Evolutionary conservation across 2,113 vertebrate species (phyloP).

Genomic region (Scomber japonicus): DNA sequence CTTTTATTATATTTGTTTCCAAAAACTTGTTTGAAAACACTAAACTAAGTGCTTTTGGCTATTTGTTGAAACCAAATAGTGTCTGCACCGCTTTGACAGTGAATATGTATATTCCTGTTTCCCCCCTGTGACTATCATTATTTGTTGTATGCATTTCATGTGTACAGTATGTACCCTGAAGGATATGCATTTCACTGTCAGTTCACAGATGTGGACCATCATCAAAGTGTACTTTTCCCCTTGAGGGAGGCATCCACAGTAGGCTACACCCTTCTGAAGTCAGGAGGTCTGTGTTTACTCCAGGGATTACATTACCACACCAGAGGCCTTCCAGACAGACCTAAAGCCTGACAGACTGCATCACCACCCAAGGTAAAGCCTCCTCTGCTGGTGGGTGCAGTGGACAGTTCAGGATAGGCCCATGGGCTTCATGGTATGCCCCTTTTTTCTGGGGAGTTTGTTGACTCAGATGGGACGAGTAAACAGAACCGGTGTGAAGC

Average conservation of each 20-base stretch:
- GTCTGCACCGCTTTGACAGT: neutral
- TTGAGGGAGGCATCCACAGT: constrained; percentile 26
- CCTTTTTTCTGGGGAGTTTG: constrained; percentile 75
- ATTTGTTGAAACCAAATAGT: constrained; percentile 11
- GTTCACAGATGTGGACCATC: constrained; percentile 38
- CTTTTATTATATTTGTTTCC: constrained; percentile 14
- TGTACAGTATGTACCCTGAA: constrained; percentile 17
- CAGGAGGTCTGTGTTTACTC: constrained; percentile 69
- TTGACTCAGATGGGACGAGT: constrained; percentile 89
- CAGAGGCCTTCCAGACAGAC: constrained; percentile 46
- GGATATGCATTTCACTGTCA: constrained; percentile 24
- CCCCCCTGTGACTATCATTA: constrained; percentile 17
- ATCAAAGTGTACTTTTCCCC: constrained; percentile 42
- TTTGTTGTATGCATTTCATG: neutral
- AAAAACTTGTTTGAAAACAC: constrained; percentile 2
- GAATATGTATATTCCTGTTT: neutral
- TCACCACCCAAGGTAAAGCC: constrained; percentile 67
- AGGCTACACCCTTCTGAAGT: constrained; percentile 48
- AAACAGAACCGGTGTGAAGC: constrained; percentile 82
- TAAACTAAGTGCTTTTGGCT: constrained; percentile 7
- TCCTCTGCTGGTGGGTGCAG: constrained; percentile 25
- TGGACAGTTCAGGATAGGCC: constrained; percentile 26
- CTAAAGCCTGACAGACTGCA: constrained; percentile 26
- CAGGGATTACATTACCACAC: constrained; percentile 76
- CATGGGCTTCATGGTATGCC: constrained; percentile 58